Percentiles rank a stretch among this genome's conserved stretches.
These are phyloP conservation scores for Piscicola geometra DNA, from an alignment of 2,888 invertebrate species.

Conservation along the genomic window DNA sequence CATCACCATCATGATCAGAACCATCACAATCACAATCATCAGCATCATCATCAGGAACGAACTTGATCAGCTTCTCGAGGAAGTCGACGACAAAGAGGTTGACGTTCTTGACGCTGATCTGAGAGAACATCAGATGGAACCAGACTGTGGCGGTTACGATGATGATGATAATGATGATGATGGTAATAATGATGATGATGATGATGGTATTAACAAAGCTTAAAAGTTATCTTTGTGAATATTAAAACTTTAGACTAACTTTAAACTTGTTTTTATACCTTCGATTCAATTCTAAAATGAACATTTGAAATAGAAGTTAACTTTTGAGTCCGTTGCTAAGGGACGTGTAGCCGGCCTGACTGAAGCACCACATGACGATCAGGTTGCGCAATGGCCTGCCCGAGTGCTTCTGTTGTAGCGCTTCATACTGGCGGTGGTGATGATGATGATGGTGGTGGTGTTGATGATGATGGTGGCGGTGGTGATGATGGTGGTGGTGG, in stretches of 20 bases:
- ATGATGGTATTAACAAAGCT: too few species aligned
- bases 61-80: constrained; percentile 53
- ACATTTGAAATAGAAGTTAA: constrained; percentile 40
- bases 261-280: too few species aligned
- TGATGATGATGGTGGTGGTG: neutral
- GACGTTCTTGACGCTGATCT: constrained; percentile 50
- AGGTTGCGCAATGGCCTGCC: constrained; percentile 52
- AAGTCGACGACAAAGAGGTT: constrained; percentile 54
- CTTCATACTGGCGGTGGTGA: constrained; percentile 47
- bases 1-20: too few species aligned
- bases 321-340: constrained; percentile 54
- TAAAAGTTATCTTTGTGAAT: neutral
- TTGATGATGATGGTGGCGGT: neutral
- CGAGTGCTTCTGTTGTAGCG: constrained; percentile 52
- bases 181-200: too few species aligned
- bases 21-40: too few species aligned
- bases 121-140: constrained; percentile 55
- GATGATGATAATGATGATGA: too few species aligned
- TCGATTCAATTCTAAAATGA: too few species aligned
- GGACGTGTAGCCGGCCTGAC: constrained; percentile 52
- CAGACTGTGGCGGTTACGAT: too few species aligned
- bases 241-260: neutral
- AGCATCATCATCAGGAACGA: too few species aligned
- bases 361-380: constrained; percentile 54
- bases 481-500: too few species aligned